Evolutionary conservation across 2,888 invertebrate genomes (phyloP), one percentile per base, ranked within the genome.

Genomic region (Crematogaster levior): DNA sequence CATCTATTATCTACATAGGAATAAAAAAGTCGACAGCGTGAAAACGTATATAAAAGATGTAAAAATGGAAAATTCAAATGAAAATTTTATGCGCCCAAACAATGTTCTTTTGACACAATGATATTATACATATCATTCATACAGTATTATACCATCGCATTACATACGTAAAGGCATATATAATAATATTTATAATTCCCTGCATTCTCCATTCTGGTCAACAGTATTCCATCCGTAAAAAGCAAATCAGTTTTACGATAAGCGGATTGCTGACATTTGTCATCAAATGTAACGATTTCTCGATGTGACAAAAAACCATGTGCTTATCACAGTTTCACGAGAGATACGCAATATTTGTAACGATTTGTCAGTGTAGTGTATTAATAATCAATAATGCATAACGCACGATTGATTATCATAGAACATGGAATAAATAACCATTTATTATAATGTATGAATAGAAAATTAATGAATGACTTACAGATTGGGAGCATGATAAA

Each of bases 181-280:
- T 30, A 58, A 60, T 30, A 4, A 1, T 63, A 37, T 61, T 21
- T 63, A 51, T 65, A 73, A 61, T 61, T 43, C 18, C 15, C 15
- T 30, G 7, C 30, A 43, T 24, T 21, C 12, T 40, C 10, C 9
- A 34, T 3, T 27, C 6, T 34, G 21, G 30, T 61, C 30, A 34
- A 61, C n/a, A 43, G 6, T 12, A 56, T 70, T 40, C 24, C 7
- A 70, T 43, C 27, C 53, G 18, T 24, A 56, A 34, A 53, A 27
- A 65, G 27, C 53, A 56, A 53, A 77, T 77, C 53, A 58, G 24
- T 79, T 79, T 68, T 43, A 56, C 18, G 24, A 43, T 68, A 68
- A 68, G 5, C 56, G 43, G 9, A 56, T 79, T 79, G 70, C 43
- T 70, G 70, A 79, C 40, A 56, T 68, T 21, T 70, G 43, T 56